Percentiles rank a stretch among this genome's conserved stretches.
Conservation (phyloP, 1,140 invertebrate genomes). For the Neodiprion virginianus region DNA sequence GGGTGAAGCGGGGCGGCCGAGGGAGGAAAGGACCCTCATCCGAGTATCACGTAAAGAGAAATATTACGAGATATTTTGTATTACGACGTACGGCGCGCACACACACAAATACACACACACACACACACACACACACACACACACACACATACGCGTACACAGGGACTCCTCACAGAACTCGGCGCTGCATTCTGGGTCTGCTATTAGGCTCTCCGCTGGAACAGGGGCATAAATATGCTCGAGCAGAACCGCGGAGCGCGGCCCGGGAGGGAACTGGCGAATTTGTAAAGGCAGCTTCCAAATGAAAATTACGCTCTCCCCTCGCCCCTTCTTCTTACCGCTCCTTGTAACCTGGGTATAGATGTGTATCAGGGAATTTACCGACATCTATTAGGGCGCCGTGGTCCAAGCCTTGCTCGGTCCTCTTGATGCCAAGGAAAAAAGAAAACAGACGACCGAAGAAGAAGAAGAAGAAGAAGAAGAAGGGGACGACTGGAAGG, state of each 20-base stretch:
- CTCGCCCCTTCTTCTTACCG: background rate
- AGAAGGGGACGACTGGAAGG: no score
- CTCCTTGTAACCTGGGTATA: background rate
- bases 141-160: no score
- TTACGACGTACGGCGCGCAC: background rate
- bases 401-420: background rate
- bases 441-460: background rate
- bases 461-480: background rate
- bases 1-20: background rate
- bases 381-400: background rate
- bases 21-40: background rate
- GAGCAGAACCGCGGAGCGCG: no score
- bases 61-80: slow-evolving; percentile 4
- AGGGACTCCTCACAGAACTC: background rate
- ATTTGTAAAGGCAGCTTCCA: slow-evolving; percentile 7
- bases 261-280: background rate
- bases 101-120: no score
- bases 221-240: background rate
- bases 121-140: no score
- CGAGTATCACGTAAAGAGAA: background rate
- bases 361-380: slow-evolving; percentile 7
- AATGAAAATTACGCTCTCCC: background rate
- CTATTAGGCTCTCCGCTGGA: no score
- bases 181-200: background rate
- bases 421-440: background rate